A percentile compares a stretch with the other conserved stretches of the same genome.
phyloP scores from a whole-genome alignment of 2,113 vertebrate genomes.

The Dicerorhinus sumatrensis region DNA sequence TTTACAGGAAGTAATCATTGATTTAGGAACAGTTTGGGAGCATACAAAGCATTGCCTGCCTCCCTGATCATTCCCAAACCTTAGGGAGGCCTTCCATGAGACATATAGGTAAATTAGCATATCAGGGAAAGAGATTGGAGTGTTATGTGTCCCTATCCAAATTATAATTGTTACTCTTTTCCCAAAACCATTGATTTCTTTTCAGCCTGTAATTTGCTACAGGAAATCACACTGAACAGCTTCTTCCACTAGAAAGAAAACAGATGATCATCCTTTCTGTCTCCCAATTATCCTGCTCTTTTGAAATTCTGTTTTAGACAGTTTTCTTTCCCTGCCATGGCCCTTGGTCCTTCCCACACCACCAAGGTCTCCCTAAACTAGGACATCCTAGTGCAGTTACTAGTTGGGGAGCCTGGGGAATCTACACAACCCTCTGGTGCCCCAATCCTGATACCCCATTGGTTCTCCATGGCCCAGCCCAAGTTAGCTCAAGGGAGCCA shows the following conservation, averaged over 20 bases:
- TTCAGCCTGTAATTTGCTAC: neutral
- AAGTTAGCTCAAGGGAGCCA: neutral
- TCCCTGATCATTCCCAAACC: conserved; percentile 20
- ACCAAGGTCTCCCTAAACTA: conserved; percentile 9
- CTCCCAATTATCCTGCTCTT: neutral
- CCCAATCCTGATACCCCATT: neutral
- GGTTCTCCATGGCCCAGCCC: neutral
- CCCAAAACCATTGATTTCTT: neutral
- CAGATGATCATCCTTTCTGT: neutral
- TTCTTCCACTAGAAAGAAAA: conserved; percentile 40
- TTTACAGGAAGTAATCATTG: conserved; percentile 1
- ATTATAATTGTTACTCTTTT: neutral
- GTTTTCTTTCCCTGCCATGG: neutral
- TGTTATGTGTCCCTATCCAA: neutral
- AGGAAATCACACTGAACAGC: neutral
- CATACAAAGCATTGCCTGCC: neutral
- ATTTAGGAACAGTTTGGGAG: neutral
- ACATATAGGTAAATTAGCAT: neutral
- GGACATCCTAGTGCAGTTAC: neutral
- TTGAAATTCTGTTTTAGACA: conserved; percentile 51
- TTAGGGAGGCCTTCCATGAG: neutral
- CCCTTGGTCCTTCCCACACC: neutral
- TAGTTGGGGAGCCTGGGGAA: neutral
- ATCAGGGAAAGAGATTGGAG: conserved; percentile 2
- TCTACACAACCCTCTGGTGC: neutral